Evolutionary conservation across 2,888 invertebrate species (phyloP), one percentile per base, ranked within the genome.

Genomic region (Fragum fragum): DNA sequence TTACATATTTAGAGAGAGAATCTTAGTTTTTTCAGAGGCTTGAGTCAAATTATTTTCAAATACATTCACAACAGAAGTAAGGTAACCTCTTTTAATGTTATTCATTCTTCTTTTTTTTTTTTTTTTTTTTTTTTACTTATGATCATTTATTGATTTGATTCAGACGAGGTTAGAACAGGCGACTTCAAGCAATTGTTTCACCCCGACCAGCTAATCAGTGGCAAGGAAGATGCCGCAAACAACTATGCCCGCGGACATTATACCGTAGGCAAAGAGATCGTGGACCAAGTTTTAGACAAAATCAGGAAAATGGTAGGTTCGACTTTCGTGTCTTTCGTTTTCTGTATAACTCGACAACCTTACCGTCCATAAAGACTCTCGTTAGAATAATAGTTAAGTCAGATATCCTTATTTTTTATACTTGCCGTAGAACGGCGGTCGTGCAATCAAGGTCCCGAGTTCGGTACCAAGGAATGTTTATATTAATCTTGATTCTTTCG

Each of bases 211-310:
- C 96, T 98, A 95, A 98, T 98, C 95, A 98, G 98, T 91, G 98
- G 98, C 90, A 99, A 99, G 95, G 99, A 98, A 95, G 98, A 98
- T 94, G 98, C 99, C 66, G 99, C 99, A 90, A 99, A 99, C 95
- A 99, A 99, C 95, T 99, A 99, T 90, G 99, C 99, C 79, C 97
- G 99, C 92, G 99, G 99, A 81, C 99, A 99, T 95, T 99, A 99
- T 96, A 99, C 99, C 87, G 98, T 99, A 93, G 99, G 98, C 2
- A 95, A 95, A 71, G 97, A 97, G 94, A 96, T 97, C 94, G 95
- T 97, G 14, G 97, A 97, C 85, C 90, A 97, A 1, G 96, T 94
- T 6, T 88, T 94, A 28, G 94, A 94, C 83, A 89, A 93, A 63
- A 92, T 94, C 79, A 87, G 94, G 28, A 94, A 96, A 77, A 95